phyloP scores from a whole-genome alignment of 2,113 vertebrate species.

The Strix aluco region DNA sequence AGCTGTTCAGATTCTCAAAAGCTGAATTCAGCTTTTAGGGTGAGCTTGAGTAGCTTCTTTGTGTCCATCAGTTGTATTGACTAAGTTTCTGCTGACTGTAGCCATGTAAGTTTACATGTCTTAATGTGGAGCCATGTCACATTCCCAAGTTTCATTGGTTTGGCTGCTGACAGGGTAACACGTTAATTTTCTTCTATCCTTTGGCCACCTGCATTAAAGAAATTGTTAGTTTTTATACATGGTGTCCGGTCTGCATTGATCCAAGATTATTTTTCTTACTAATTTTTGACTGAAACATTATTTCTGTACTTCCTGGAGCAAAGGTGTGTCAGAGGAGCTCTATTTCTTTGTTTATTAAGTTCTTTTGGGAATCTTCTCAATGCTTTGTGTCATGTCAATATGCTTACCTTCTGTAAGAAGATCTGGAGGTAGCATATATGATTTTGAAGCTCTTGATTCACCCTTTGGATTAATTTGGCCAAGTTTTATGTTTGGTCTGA shows the following conservation, averaged over 20 bases:
- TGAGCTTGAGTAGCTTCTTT: neutral
- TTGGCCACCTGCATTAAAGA: neutral
- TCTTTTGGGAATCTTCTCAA: neutral
- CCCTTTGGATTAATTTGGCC: neutral
- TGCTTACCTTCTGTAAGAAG: neutral
- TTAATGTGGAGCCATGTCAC: neutral
- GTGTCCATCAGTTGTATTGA: neutral
- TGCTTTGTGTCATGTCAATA: neutral
- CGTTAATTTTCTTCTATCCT: neutral
- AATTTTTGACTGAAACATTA: neutral
- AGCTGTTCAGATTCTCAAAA: neutral
- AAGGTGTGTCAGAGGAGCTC: neutral
- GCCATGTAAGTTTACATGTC: neutral
- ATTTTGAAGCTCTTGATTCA: neutral
- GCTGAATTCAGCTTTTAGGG: neutral
- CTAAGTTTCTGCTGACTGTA: neutral
- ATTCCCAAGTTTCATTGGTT: neutral
- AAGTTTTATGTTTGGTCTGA: neutral
- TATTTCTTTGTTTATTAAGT: neutral
- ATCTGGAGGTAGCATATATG: neutral
- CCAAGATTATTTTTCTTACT: neutral
- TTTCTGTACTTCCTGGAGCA: neutral
- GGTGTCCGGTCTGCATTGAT: neutral
- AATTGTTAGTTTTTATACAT: neutral
- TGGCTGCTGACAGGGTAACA: neutral